Base-by-base conservation (phyloP, 1,140 invertebrate genomes). In the Drosophila azteca region DNA sequence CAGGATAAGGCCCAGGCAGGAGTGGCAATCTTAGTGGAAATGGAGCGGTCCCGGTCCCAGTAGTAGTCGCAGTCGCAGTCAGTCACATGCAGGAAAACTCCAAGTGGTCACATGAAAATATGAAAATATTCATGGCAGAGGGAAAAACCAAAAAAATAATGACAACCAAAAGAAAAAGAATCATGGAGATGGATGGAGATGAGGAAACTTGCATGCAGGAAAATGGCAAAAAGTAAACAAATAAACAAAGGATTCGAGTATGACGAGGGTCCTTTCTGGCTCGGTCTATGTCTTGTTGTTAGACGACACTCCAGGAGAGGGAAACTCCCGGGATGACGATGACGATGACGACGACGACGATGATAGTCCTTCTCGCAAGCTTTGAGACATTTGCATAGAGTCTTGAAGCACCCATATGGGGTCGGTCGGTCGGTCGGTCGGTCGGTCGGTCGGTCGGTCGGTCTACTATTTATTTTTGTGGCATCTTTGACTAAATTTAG, bases 151-250 rank as follows among this genome's bases (percentile, higher is more conserved):
- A 44, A 45, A 22, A 76, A 76, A 55, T 75, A 75, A 75, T 75
- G 55, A 63, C 39, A 61, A 29, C 61, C 62, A 51, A 52, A 67
- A 69, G 46, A 26, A 58, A 52, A 58, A 54, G 41, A 49, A 49
- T 35, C 52, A 43, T 49, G 50, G 58, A 24, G 39, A 48, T 39
- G 52, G 55, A 48, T 9, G 35, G 48, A 5, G 24, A 61, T n/a
- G n/a, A n/a, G 43, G 20, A 45, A 43, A 57, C 78, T 63, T n/a
- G 41, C 57, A 72, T 70, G 68, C 58, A 83, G 61, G 60, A 70
- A 83, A 83, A 83, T 83, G 79, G 79, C 79, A 83, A 83, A 83
- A 84, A 83, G 79, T 76, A 83, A 83, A 83, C 79, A 83, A 83
- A 83, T 84, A 83, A 83, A 83, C 75, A 83, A 55, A 76, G 43